Conservation (phyloP, 2,888 invertebrate genomes). For the Sinotaia quadrata region DNA sequence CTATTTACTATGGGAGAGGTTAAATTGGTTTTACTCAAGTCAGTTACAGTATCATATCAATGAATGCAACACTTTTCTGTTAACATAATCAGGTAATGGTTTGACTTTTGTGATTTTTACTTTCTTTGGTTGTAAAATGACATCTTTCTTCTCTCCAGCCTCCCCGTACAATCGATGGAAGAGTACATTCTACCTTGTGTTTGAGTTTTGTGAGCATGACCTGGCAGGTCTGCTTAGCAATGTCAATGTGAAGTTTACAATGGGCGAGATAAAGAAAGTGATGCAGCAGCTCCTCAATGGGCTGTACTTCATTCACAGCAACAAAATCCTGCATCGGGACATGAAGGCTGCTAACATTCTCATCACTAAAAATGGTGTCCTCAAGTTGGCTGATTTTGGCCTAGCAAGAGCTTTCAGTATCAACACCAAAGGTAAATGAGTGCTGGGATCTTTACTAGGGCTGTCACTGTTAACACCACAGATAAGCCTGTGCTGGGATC, state of each 20-base stretch:
- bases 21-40: no score
- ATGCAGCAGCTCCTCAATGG: conserved; percentile 81
- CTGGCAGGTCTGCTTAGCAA: conserved; percentile 95
- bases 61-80: no score
- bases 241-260: conserved; percentile 93
- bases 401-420: conserved; percentile 93
- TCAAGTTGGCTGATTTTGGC: conserved; percentile 98
- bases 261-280: conserved; percentile 96
- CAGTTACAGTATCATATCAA: no score
- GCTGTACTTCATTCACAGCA: conserved; percentile 95
- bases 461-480: no score
- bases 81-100: no score
- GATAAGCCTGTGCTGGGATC: no score
- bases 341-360: conserved; percentile 99
- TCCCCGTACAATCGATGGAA: conserved; percentile 82
- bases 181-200: conserved; percentile 94
- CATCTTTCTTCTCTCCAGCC: conserved; percentile 80
- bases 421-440: conserved; percentile 87
- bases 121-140: no score
- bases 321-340: conserved; percentile 79
- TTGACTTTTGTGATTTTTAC: no score
- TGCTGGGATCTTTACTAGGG: no score
- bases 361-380: conserved; percentile 89
- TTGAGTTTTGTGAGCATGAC: conserved; percentile 99
- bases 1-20: no score